phyloP scores from a whole-genome alignment of 2,797 vertebrate genomes.

The Malacoctenus gilli region DNA sequence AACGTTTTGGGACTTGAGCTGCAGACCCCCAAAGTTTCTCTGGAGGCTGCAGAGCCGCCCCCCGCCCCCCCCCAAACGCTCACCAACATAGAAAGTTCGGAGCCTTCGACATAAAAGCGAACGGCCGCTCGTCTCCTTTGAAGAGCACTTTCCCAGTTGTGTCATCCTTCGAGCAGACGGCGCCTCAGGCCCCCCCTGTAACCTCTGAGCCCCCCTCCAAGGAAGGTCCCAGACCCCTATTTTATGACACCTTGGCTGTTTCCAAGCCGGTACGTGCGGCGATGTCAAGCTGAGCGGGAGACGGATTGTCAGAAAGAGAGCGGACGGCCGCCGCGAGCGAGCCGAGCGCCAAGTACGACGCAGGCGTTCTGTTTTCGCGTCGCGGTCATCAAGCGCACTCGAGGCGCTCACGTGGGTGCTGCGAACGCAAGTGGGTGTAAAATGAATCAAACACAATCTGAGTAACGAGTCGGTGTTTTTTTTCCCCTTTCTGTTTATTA shows the following conservation, averaged over 20 bases:
- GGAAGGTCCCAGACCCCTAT: background rate
- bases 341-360: constrained; percentile 42
- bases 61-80: too few relatives aligned
- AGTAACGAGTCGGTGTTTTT: constrained; percentile 60
- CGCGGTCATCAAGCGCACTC: constrained; percentile 36
- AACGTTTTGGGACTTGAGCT: too few relatives aligned
- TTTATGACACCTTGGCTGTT: constrained; percentile 3
- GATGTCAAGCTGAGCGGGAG: constrained; percentile 47
- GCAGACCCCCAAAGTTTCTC: too few relatives aligned
- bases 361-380: constrained; percentile 55
- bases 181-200: too few relatives aligned
- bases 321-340: constrained; percentile 33
- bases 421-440: constrained; percentile 54
- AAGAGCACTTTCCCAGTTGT: too few relatives aligned
- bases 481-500: constrained; percentile 54
- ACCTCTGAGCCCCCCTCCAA: constrained; percentile 1
- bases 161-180: too few relatives aligned
- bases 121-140: too few relatives aligned
- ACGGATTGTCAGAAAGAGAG: constrained; percentile 47
- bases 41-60: too few relatives aligned
- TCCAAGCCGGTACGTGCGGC: constrained; percentile 20
- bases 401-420: constrained; percentile 19
- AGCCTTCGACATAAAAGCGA: too few relatives aligned
- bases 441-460: constrained; percentile 51
- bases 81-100: too few relatives aligned